Percentiles rank a stretch among this genome's conserved stretches.
Conservation (phyloP, 2,888 invertebrate species). For the Chironomus riparius region DNA sequence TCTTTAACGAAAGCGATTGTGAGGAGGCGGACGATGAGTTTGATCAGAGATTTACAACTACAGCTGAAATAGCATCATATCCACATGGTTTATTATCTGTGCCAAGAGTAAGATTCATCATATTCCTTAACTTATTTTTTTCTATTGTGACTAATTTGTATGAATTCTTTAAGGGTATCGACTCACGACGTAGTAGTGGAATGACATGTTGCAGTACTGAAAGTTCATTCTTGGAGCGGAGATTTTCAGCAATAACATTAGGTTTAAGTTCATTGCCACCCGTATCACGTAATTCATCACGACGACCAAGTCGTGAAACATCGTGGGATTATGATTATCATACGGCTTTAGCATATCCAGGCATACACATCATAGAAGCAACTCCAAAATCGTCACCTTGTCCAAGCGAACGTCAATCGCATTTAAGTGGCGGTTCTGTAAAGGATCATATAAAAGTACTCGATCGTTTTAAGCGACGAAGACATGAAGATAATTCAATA, state of each 20-base stretch:
- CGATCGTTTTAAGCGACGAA: conserved; percentile 13
- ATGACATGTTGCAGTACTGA: conserved; percentile 79
- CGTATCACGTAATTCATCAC: conserved; percentile 38
- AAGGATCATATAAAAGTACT: conserved; percentile 24
- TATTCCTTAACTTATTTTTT: too few relatives aligned
- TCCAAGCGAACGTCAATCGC: conserved; percentile 50
- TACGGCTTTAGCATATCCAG: conserved; percentile 38
- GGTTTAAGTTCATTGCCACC: conserved; percentile 53
- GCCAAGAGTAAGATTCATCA: conserved; percentile 36
- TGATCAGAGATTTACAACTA: conserved; percentile 39
- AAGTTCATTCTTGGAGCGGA: conserved; percentile 71
- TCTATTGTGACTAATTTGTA: too few relatives aligned
- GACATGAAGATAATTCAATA: conserved; percentile 24
- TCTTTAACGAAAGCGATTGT: conserved; percentile 43
- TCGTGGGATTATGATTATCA: conserved; percentile 51
- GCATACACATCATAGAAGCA: conserved; percentile 63
- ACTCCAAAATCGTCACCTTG: conserved; percentile 78
- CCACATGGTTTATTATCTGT: conserved; percentile 42
- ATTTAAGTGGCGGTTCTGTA: background rate
- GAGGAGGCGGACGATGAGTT: conserved; percentile 43
- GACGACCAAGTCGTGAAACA: conserved; percentile 31
- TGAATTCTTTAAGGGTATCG: conserved; percentile 34
- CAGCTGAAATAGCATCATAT: conserved; percentile 35
- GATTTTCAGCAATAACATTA: conserved; percentile 69
- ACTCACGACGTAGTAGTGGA: conserved; percentile 61